Base-by-base conservation (phyloP, 2,888 invertebrate species). In the Nesidiocoris tenuis region DNA sequence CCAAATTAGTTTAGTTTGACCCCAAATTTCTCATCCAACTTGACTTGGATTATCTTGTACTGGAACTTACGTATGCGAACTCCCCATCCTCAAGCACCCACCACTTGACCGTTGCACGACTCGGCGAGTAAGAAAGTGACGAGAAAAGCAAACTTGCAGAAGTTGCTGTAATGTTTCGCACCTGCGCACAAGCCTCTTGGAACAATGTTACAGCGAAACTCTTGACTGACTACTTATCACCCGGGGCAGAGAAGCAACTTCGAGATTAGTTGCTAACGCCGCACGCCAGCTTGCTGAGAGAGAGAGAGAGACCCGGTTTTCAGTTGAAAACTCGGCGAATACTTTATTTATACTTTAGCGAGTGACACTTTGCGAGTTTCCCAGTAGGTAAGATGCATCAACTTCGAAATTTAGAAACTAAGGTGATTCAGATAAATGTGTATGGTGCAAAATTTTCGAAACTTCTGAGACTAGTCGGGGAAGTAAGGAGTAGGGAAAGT, bases 171-270 rank as follows among this genome's bases (percentile, higher is more conserved):
- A 65, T 65, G 65, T 65, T 39, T 65, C 65, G 39, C 65, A 65
- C 65, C 65, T 65, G 65, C 39, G 17, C 65, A 12, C n/a, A 39
- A 39, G 39, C n/a, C n/a, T 65, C 25, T 39, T 65, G 39, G 39
- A 65, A 65, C 65, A 65, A 19, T 24, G 65, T 65, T 65, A 65
- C 65, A 39, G 65, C 65, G 39, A 65, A 65, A 65, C 65, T 65
- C 65, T 39, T 39, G 65, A 39, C 65, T 65, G 65, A 65, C 65
- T 65, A 65, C 65, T 65, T 65, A 65, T 65, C 65, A 65, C 65
- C 19, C 65, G 9, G 17, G 39, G 65, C 65, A 39, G 65, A 3
- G 39, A 65, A 39, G 65, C 25, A 65, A 65, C 65, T 65, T 65
- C 19, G 65, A 18, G 65, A 65, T 65, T 65, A 65, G 65, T 65